Evolutionary conservation across 2,797 vertebrate species (phyloP).

Genomic region (Halcyon badia): DNA sequence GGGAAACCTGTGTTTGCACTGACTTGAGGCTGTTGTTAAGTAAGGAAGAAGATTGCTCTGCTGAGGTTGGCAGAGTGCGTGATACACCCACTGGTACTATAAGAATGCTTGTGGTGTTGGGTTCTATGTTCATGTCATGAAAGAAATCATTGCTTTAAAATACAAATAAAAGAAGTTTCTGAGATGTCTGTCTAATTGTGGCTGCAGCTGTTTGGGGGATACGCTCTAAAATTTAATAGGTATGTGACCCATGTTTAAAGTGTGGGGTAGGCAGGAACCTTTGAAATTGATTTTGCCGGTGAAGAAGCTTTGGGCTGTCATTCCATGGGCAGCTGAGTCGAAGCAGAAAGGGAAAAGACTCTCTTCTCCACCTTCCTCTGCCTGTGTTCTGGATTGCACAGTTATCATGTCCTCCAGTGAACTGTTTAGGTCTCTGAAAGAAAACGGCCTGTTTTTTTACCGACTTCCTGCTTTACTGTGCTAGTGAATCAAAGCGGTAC

Average conservation of each 20-base stretch:
- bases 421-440: not conserved
- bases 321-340: not conserved
- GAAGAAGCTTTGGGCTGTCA: not conserved
- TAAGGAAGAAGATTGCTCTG: not conserved
- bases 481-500: not conserved
- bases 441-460: not conserved
- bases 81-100: fast-evolving
- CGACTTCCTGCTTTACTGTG: not conserved
- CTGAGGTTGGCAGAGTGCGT: not conserved
- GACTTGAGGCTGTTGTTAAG: not conserved
- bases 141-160: not conserved
- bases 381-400: not conserved
- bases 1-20: not conserved
- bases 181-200: not conserved
- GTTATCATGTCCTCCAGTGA: not conserved
- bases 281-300: not conserved
- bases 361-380: not conserved
- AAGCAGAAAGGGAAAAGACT: not conserved
- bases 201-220: not conserved
- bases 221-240: not conserved
- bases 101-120: not conserved
- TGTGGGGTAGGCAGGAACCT: not conserved
- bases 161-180: not conserved
- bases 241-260: not conserved
- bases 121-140: not conserved